Evolutionary conservation across 2,797 vertebrate genomes (phyloP).

Genomic region (Siniperca scherzeri): DNA sequence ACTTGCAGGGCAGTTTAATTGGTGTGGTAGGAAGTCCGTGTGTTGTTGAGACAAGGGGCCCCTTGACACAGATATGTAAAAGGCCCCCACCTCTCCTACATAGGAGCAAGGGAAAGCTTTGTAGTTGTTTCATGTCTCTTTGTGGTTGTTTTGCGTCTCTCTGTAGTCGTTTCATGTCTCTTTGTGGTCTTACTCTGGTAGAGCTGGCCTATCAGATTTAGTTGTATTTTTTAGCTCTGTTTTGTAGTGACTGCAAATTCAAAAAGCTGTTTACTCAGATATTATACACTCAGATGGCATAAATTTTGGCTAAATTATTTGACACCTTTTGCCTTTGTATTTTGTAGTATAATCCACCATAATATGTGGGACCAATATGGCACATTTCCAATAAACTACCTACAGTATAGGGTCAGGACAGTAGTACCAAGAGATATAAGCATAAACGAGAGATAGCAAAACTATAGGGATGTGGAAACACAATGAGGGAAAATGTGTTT

Average conservation of each 20-base stretch:
- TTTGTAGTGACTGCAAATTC: neutral
- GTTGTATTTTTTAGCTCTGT: too few relatives aligned
- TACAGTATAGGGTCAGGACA: neutral
- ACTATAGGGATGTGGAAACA: neutral
- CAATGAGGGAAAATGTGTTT: neutral
- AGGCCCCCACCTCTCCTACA: too few relatives aligned
- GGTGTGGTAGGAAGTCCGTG: neutral
- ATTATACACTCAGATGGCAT: neutral
- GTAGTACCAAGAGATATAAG: neutral
- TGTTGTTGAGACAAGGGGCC: neutral
- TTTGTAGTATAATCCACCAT: neutral
- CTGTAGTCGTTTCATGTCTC: too few relatives aligned
- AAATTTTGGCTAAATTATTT: neutral
- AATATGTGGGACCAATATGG: neutral
- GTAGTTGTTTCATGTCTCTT: too few relatives aligned
- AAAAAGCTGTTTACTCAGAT: neutral
- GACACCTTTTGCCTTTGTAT: neutral
- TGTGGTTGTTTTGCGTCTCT: too few relatives aligned
- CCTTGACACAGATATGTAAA: too few relatives aligned
- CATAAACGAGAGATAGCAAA: neutral
- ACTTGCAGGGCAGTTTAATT: slow-evolving; percentile 54
- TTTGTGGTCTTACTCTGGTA: too few relatives aligned
- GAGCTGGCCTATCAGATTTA: too few relatives aligned
- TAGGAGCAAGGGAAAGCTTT: too few relatives aligned
- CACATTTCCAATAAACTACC: neutral